Percentiles rank a stretch among this genome's conserved stretches.
Evolutionary conservation across 1,140 invertebrate genomes (phyloP).

Genomic region (Nautilus pompilius): DNA sequence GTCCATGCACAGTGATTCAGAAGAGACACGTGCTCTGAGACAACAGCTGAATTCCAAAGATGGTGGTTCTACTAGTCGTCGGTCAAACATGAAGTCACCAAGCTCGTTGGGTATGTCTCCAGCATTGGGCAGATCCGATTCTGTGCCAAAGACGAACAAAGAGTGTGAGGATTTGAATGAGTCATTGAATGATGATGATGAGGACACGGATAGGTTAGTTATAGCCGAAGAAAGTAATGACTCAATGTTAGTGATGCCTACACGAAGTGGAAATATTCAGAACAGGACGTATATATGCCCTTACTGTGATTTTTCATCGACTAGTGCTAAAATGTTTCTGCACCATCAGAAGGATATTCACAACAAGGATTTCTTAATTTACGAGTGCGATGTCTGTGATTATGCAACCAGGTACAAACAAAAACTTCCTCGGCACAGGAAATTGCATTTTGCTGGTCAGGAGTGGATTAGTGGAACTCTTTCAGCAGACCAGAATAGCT

Average conservation of each 20-base stretch:
- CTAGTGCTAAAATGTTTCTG: constrained; percentile 35
- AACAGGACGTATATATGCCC: constrained; percentile 40
- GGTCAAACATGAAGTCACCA: neutral
- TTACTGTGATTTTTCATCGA: constrained; percentile 34
- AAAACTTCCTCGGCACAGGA: constrained; percentile 41
- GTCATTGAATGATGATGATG: constrained; percentile 8
- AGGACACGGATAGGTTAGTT: constrained; percentile 15
- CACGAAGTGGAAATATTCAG: constrained; percentile 36
- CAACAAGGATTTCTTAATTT: constrained; percentile 32
- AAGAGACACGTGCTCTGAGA: constrained; percentile 12
- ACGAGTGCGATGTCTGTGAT: constrained; percentile 45
- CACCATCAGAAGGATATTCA: constrained; percentile 37
- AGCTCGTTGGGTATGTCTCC: constrained; percentile 9
- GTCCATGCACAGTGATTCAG: constrained; percentile 30
- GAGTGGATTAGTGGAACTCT: neutral
- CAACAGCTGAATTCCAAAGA: neutral
- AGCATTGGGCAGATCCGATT: constrained; percentile 7
- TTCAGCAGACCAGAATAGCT: neutral
- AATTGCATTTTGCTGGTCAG: constrained; percentile 38
- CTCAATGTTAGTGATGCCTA: constrained; percentile 9
- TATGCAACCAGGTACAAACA: constrained; percentile 48
- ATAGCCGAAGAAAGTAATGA: constrained; percentile 15
- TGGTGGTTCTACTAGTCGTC: neutral
- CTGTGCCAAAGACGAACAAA: constrained; percentile 4
- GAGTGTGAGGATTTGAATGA: constrained; percentile 16